Evolutionary conservation across 2,888 invertebrate species (phyloP), one percentile per base, ranked within the genome.

Genomic region (Tuberolachnus salignus): DNA sequence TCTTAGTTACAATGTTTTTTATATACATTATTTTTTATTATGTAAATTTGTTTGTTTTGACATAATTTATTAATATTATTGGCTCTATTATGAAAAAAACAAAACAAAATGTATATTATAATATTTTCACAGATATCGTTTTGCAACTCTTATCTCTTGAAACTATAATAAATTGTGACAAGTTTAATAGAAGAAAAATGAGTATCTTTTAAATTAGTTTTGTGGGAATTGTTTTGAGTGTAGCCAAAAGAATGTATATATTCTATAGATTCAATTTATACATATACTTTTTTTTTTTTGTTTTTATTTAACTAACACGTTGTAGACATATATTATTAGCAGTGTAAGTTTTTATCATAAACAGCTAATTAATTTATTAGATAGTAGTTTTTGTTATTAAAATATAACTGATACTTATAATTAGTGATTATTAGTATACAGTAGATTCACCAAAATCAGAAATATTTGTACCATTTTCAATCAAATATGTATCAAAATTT

Each of bases 301-400:
- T 71, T 61, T 46, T 74, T 42, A 59, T 74, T 42, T 11, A 23
- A 73, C 21, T 61, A 73, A 63, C 34, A 51, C 6, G n/a, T 21
- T 34, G 14, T 51, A n/a, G n/a, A 34, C 34, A 6, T 34, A 61
- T 51, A 59, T 19, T 61, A 21, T 72, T 61, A 67, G n/a, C 10
- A 13, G 1, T 53, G 11, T 16, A 61, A 44, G 16, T 63, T 53
- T 63, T 63, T 34, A 21, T 1, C n/a, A 53, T 64, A 53, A 2
- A 16, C 14, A 53, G 44, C n/a, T 44, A 23, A 53, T 6, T 53
- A 74, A 53, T 63, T 64, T 63, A 42, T 63, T 14, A 51, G 19
- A 21, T 63, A 74, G 21, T 44, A 13, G n/a, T 8, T 64, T 64
- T 74, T 51, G 16, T 55, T 13, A 73, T 53, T 42, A 26, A 63